Evolutionary conservation across 2,888 invertebrate species (phyloP), one percentile per base, ranked within the genome.

Genomic region (Oasisia sp.): DNA sequence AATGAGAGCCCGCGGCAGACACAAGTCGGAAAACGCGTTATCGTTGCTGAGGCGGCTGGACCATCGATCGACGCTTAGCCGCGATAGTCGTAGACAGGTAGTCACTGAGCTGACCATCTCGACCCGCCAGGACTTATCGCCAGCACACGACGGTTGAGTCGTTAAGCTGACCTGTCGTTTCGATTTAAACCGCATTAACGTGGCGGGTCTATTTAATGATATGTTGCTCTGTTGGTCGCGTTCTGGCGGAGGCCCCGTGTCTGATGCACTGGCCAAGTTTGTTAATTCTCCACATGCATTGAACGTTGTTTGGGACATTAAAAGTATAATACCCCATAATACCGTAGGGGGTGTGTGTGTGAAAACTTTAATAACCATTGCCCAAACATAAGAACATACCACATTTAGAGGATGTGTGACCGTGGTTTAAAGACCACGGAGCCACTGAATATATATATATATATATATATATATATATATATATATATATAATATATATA

Each of bases 161-260:
- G 74, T n/a, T 74, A 74, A 74, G 74, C 74, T 74, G 74, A 74
- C 74, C 27, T 74, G 74, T 74, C n/a, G 74, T n/a, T 74, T n/a
- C n/a, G 74, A 74, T 74, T 74, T 74, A n/a, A n/a, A 74, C 74
- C 74, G n/a, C 74, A 74, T 74, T 74, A 74, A 14, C 74, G 74
- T 27, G 27, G 27, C 74, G 50, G 50, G 50, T 9, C 50, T 50
- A 9, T 14, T 50, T 50, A 50, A 50, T 50, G 8, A 50, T 50
- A 50, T 9, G n/a, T 74, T 74, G 74, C 19, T n/a, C 74, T 74
- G 5, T 19, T 27, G 0, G 74, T 74, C 74, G 74, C 74, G 27
- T 74, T 74, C 7, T 74, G 27, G 27, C 74, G 14, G 19, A n/a
- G 74, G 74, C 19, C 0, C 7, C 74, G 27, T 27, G 0, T 3